These are phyloP conservation scores for Gnathonemus longibarbis DNA, from an alignment of 2,113 vertebrate genomes.

Conservation along the genomic window DNA sequence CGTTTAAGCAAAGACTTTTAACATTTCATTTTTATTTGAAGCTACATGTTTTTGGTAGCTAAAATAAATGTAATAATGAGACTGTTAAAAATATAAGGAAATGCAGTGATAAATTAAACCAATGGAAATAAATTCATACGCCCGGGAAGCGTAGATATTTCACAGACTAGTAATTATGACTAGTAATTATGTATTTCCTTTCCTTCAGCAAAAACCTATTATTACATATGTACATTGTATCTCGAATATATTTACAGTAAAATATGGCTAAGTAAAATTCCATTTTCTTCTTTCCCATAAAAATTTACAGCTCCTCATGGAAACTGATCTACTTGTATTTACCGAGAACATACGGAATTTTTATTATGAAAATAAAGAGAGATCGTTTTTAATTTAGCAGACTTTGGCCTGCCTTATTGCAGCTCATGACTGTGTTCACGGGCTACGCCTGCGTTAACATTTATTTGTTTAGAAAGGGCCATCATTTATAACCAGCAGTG, in stretches of 20 bases:
- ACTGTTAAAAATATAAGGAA: background rate
- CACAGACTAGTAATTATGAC: background rate
- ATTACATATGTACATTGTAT: background rate
- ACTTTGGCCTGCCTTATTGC: conserved; percentile 6
- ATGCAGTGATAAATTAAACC: background rate
- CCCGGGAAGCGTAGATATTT: background rate
- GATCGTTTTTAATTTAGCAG: conserved; percentile 16
- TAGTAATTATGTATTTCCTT: background rate
- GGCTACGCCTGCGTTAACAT: conserved; percentile 24
- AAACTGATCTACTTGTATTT: conserved; percentile 24
- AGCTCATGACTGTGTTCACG: conserved; percentile 6
- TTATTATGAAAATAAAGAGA: conserved; percentile 36
- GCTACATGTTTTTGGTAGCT: background rate
- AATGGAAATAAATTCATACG: background rate
- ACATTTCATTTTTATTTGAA: background rate
- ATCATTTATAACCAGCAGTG: conserved; percentile 41
- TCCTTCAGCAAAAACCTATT: background rate
- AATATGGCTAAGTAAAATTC: background rate
- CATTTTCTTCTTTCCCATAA: conserved; percentile 24
- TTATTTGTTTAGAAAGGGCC: conserved; percentile 41
- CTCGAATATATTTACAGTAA: background rate
- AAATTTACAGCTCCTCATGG: conserved; percentile 11
- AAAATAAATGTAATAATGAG: background rate
- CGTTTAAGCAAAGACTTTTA: background rate
- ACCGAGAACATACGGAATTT: conserved; percentile 31